Conservation (phyloP, 2,888 invertebrate species). For the Heliconius charithonia region DNA sequence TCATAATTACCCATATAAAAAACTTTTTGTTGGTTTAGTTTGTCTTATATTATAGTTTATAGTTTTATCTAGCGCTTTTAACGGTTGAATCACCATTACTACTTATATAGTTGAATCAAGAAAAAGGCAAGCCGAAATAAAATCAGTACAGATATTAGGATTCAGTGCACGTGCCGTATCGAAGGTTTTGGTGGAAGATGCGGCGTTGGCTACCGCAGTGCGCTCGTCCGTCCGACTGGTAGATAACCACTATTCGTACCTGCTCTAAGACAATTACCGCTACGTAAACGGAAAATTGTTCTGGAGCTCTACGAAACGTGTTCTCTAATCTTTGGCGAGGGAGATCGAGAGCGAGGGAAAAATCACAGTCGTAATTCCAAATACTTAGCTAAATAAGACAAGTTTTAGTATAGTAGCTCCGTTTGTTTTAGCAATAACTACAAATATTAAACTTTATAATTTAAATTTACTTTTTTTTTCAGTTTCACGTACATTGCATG, state of each 20-base stretch:
- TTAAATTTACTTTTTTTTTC: background rate
- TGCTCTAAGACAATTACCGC: slow-evolving; percentile 80
- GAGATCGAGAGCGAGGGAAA: slow-evolving; percentile 62
- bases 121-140: slow-evolving; percentile 76
- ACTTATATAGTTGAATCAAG: slow-evolving; percentile 73
- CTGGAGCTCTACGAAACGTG: slow-evolving; percentile 74
- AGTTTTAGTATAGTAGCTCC: background rate
- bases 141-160: slow-evolving; percentile 79
- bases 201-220: slow-evolving; percentile 73
- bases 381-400: slow-evolving; percentile 39
- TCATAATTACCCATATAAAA: background rate
- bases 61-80: background rate
- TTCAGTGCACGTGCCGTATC: slow-evolving; percentile 78
- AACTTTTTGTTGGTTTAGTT: background rate
- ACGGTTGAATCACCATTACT: slow-evolving; percentile 63
- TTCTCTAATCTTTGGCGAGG: slow-evolving; percentile 75
- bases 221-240: slow-evolving; percentile 63
- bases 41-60: background rate
- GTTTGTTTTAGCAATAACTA: background rate
- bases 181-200: slow-evolving; percentile 72
- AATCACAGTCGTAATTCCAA: slow-evolving; percentile 47
- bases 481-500: too few relatives aligned
- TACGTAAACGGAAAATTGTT: slow-evolving; percentile 81
- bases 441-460: background rate
- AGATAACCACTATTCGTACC: slow-evolving; percentile 67